These are phyloP conservation scores for Rhynchotus rufescens DNA, from an alignment of 2,797 vertebrate genomes.

Conservation along the genomic window DNA sequence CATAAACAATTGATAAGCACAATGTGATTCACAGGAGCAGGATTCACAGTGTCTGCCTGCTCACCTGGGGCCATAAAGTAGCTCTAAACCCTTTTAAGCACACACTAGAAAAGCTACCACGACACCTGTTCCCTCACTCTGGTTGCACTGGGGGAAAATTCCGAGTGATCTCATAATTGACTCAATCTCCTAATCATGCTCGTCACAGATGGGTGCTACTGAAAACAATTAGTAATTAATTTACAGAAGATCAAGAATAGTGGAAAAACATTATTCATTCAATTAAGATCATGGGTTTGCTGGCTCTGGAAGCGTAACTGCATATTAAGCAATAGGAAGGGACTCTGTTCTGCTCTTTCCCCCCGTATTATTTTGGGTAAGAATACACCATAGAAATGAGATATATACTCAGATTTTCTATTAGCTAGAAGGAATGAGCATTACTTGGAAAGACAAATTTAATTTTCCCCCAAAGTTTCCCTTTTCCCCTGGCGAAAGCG, in stretches of 20 bases:
- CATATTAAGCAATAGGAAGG: not conserved
- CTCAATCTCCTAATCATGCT: not conserved
- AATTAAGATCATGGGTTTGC: constrained; percentile 17
- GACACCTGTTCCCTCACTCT: not conserved
- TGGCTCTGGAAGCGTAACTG: not conserved
- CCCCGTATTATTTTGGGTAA: not conserved
- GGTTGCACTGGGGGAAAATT: not conserved
- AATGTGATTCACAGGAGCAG: not conserved
- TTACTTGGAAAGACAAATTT: not conserved
- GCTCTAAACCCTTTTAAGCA: constrained; percentile 10
- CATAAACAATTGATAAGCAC: not conserved
- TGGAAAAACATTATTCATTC: constrained; percentile 40
- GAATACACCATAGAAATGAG: not conserved
- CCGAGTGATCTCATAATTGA: constrained; percentile 49
- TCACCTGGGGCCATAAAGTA: not conserved
- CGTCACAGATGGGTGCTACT: constrained; percentile 58
- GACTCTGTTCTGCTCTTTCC: not conserved
- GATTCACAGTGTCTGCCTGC: not conserved
- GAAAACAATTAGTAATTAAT: constrained; percentile 61
- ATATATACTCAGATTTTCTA: not conserved
- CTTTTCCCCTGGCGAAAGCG: not conserved
- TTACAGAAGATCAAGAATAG: constrained; percentile 11
- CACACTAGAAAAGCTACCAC: not conserved
- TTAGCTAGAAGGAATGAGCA: not conserved
- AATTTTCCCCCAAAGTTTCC: not conserved